Base-by-base conservation (phyloP, 2,797 vertebrate species). In the Pelobates cultripes region DNA sequence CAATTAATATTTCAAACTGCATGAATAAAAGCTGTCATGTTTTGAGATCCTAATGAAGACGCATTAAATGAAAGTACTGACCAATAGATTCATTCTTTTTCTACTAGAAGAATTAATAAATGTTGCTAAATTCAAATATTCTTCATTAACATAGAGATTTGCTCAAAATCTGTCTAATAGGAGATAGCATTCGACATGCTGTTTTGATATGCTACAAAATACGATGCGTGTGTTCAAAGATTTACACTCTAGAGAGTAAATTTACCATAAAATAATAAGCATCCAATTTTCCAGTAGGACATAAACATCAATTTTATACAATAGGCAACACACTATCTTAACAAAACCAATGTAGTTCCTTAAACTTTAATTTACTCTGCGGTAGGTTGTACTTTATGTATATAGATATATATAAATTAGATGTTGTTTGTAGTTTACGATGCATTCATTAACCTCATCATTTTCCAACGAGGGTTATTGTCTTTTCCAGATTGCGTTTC, bases 351-450 rank as follows among this genome's bases (percentile, higher is more conserved):
- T 42, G 60, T 57, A 57, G 8, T 14, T 41, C 14, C 51, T 43
- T 41, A 44, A 9, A 40, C 57, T 45, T 74, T 61, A 41, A 57
- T 41, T 74, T 7, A 43, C 57, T 57, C 47, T 7, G 53, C 42
- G 47, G 55, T n/a, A 70, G 41, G 15, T 12, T 78, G 47, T 42
- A 60, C 51, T 28, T 43, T 7, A 69, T 68, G 66, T 68, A 42
- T 68, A 10, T 40, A 40, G 10, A n/a, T 69, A 77, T 78, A 68
- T 69, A 68, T 78, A 74, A 74, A 80, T 80, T 61, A 67, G 75
- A 73, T 70, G 64, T 78, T 78, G 78, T 81, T 84, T 75, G 55
- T 40, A 61, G 55, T 69, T 60, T 72, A 73, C 28, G 55, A 63
- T 43, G 63, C 63, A 66, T 12, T 73, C 70, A 78, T 77, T 67